Evolutionary conservation across 2,888 invertebrate genomes (phyloP).

Genomic region (Podabrus alpinus): DNA sequence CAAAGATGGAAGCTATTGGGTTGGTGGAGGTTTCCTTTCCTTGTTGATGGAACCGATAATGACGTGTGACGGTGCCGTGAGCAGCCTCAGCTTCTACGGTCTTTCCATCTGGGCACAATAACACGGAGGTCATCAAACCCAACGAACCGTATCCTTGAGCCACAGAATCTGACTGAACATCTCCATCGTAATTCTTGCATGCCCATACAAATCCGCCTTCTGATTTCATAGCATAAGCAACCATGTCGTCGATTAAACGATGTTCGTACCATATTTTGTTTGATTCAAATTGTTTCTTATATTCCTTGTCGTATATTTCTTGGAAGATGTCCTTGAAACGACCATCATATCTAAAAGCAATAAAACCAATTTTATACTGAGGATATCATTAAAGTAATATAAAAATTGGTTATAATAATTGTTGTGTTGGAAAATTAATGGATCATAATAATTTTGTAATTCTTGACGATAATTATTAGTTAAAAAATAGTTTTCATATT

Average conservation of each 20-base stretch:
- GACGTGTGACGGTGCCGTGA: conserved; percentile 95
- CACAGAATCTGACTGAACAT: conserved; percentile 97
- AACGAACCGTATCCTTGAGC: conserved; percentile 96
- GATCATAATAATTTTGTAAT: neutral
- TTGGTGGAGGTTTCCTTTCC: conserved; percentile 99
- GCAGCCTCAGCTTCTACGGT: conserved; percentile 98
- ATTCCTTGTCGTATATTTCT: conserved; percentile 88
- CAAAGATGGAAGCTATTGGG: conserved; percentile 98
- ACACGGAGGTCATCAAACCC: conserved; percentile 97
- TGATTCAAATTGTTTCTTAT: conserved; percentile 82
- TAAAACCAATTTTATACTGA: neutral
- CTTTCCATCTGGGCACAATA: conserved; percentile 96
- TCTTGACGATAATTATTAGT: neutral
- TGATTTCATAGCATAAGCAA: conserved; percentile 96
- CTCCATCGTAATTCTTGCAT: conserved; percentile 99
- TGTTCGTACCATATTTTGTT: conserved; percentile 97
- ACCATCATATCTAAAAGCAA: conserved; percentile 75
- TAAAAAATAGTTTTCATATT: neutral
- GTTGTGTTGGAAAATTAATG: neutral
- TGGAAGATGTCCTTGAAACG: conserved; percentile 97
- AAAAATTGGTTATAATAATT: neutral
- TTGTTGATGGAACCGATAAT: conserved; percentile 86
- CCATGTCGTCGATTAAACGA: conserved; percentile 98
- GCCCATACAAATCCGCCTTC: conserved; percentile 99
- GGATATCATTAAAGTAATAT: neutral